Percentiles rank a stretch among this genome's conserved stretches.
phyloP scores from a whole-genome alignment of 1,140 invertebrate genomes.

The Paraescarpia echinospica region DNA sequence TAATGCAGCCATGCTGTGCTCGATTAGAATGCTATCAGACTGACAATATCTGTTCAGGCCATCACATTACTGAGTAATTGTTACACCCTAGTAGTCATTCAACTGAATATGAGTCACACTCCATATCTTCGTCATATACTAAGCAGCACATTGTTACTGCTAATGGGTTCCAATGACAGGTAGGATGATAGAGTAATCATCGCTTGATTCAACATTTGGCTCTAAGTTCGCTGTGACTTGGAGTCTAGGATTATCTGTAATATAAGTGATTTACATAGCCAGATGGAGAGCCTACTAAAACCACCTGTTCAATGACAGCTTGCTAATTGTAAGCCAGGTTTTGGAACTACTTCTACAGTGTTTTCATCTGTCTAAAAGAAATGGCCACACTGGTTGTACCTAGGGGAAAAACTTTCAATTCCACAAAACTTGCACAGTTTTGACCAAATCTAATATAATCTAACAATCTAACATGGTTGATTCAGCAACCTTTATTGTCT shows the following conservation, averaged over 20 bases:
- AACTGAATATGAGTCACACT: not conserved
- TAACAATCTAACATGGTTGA: not conserved
- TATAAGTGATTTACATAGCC: not conserved
- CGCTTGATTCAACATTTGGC: not conserved
- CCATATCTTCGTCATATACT: not conserved
- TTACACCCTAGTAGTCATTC: not conserved
- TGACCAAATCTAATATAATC: not conserved
- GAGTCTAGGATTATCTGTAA: not conserved
- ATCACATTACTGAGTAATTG: not conserved
- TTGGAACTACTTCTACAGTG: not conserved
- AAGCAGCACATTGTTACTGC: not conserved
- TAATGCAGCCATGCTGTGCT: not conserved
- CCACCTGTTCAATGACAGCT: not conserved
- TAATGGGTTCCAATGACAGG: not conserved
- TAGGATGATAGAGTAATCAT: not conserved
- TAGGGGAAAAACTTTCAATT: not conserved
- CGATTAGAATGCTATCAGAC: not conserved
- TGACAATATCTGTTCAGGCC: not conserved
- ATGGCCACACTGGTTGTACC: not conserved
- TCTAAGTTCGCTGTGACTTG: not conserved
- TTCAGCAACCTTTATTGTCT: not conserved
- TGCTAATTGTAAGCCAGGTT: not conserved
- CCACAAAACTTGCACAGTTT: not conserved
- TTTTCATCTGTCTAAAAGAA: not conserved
- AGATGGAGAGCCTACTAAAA: not conserved